Base-by-base conservation (phyloP, 2,113 vertebrate genomes). In the Ictalurus punctatus region DNA sequence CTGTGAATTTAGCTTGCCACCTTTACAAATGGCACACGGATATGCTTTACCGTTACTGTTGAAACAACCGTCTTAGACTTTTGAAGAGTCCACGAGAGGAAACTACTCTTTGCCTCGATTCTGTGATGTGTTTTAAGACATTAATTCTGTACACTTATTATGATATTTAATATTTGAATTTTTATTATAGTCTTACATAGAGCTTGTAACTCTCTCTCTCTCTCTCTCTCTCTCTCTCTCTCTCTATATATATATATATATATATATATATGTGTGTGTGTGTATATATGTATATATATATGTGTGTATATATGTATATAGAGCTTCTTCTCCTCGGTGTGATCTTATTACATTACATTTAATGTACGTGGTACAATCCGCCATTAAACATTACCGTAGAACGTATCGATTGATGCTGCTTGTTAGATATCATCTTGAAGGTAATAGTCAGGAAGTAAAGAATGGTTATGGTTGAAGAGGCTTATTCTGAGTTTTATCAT, bases 371-470 rank as follows among this genome's bases (percentile, higher is more conserved):
- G 27, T 87, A 67, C 44, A 25, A 52, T 54, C 17, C 44, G 37
- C 61, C 52, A 40, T 82, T 58, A 82, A 59, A 69, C 44, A 69
- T 82, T 48, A 56, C 13, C 1, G 2, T 71, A 2, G 14, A n/a
- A 71, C 40, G 23, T 27, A 82, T 83, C 65, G 79, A 73, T 71
- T 59, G n/a, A 80, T 82, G 27, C 52, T 40, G 30, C 84, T 86
- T 40, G 71, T 74, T 63, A 52, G 84, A 76, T 86, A 74, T 58
- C 54, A 76, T 86, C 61, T 87, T 17, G 76, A 82, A 37, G 78
- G n/a, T 37, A 61, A 87, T 54, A 14, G 59, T 56, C 2, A 69
- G 79, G 21, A 71, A 58, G 34, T 63, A 25, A 40, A 71, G 79
- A 58, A 71, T 6, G 48, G n/a, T 61, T 83, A n/a, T 59, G 65